A percentile compares a stretch with the other conserved stretches of the same genome.
Conservation (phyloP, 2,888 invertebrate genomes). For the Macaria notata region DNA sequence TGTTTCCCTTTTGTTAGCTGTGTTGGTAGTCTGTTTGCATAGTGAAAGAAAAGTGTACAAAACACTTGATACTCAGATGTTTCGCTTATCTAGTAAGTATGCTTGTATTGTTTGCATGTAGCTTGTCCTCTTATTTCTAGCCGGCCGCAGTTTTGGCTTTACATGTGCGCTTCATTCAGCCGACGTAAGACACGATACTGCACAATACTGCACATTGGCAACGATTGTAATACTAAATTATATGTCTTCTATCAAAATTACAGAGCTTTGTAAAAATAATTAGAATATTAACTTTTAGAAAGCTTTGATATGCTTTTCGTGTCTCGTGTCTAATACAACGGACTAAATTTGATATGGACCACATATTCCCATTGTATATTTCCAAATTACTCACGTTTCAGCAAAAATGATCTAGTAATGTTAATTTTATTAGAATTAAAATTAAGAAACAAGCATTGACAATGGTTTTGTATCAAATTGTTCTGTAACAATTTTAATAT, state of each 20-base stretch:
- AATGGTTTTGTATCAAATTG: background rate
- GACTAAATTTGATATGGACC: constrained; percentile 42
- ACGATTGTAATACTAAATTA: background rate
- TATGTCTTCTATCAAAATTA: background rate
- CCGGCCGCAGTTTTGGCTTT: constrained; percentile 38
- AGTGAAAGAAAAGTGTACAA: too few relatives aligned
- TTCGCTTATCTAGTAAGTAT: constrained; percentile 35
- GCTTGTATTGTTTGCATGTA: constrained; percentile 30
- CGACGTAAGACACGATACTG: constrained; percentile 31
- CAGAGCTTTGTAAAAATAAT: background rate
- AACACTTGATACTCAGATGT: background rate
- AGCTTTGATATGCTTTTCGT: background rate
- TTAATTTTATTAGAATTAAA: too few relatives aligned
- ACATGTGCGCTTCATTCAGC: constrained; percentile 41
- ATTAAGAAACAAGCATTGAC: constrained; percentile 7
- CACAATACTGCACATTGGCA: constrained; percentile 32
- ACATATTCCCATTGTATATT: constrained; percentile 69
- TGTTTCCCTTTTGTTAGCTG: too few relatives aligned
- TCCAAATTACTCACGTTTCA: constrained; percentile 25
- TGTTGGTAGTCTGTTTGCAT: too few relatives aligned
- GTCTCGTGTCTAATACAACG: constrained; percentile 20
- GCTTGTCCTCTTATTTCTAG: constrained; percentile 36
- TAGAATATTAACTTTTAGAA: background rate
- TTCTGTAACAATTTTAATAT: too few relatives aligned
- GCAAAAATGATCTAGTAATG: too few relatives aligned